Evolutionary conservation across 2,113 vertebrate genomes (phyloP).

Genomic region (Gallinago media): DNA sequence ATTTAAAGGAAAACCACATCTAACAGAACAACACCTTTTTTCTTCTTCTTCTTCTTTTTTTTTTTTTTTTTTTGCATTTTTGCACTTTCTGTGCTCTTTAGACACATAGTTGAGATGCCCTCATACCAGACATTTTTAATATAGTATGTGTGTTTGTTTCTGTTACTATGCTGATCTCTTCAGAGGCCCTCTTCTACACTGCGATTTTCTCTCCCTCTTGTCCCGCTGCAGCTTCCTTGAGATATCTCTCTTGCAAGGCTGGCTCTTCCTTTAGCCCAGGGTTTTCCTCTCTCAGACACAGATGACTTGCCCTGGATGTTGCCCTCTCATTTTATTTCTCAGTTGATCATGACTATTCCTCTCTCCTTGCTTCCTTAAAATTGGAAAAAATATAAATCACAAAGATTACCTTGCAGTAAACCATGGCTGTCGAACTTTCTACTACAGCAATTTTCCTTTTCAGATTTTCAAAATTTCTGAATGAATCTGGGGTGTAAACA

Average conservation of each 20-base stretch:
- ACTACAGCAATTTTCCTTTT: background rate
- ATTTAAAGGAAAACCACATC: constrained; percentile 16
- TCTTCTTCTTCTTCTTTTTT: too few species aligned
- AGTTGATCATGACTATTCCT: background rate
- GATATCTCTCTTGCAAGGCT: background rate
- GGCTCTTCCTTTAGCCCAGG: background rate
- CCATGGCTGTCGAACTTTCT: background rate
- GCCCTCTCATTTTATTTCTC: background rate
- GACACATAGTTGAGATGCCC: background rate
- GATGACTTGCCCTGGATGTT: background rate
- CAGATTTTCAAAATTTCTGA: background rate
- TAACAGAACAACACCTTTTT: background rate
- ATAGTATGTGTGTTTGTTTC: background rate
- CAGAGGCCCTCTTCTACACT: background rate
- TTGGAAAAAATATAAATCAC: background rate
- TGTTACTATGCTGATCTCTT: background rate
- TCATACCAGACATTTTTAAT: background rate
- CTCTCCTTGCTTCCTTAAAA: background rate
- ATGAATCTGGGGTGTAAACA: background rate
- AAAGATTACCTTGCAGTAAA: background rate
- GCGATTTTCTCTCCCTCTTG: background rate
- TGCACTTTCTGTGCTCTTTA: background rate
- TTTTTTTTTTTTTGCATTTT: background rate
- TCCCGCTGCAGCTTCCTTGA: background rate
- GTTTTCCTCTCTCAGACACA: background rate